Conservation (phyloP, 2,888 invertebrate genomes). For the Pemphredon lugubris region DNA sequence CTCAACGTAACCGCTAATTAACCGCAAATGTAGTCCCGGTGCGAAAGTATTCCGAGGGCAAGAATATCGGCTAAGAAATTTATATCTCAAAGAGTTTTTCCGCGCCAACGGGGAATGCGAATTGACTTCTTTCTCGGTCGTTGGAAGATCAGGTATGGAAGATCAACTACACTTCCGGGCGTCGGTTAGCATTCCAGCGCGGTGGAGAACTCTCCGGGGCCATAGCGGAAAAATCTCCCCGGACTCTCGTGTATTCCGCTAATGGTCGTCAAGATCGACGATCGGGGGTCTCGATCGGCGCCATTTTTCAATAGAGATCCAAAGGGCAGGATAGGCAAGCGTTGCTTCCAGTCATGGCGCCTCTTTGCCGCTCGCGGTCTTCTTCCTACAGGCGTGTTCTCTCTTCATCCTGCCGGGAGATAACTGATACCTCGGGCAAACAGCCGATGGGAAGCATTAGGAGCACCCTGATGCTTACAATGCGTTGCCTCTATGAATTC, state of each 20-base stretch:
- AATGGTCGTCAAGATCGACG: slow-evolving; percentile 67
- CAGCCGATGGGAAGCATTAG: slow-evolving; percentile 59
- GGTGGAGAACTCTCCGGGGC: slow-evolving; percentile 28
- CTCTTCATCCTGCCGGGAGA: slow-evolving; percentile 27
- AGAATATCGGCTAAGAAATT: too few species aligned
- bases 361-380: background rate
- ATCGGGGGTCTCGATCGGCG: slow-evolving; percentile 55
- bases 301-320: slow-evolving; percentile 48
- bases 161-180: slow-evolving; percentile 61
- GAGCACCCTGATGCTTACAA: slow-evolving; percentile 56
- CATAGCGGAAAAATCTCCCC: slow-evolving; percentile 48
- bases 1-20: too few species aligned
- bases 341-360: slow-evolving; percentile 44
- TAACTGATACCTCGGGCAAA: slow-evolving; percentile 56
- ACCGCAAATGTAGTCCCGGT: too few species aligned
- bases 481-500: slow-evolving; percentile 41
- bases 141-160: slow-evolving; percentile 56
- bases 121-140: slow-evolving; percentile 52
- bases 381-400: background rate
- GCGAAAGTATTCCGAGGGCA: too few species aligned
- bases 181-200: slow-evolving; percentile 58
- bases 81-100: too few species aligned
- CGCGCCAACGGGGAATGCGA: background rate
- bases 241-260: slow-evolving; percentile 57
- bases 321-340: slow-evolving; percentile 33